Evolutionary conservation across 2,113 vertebrate genomes (phyloP).

Genomic region (Cervus canadensis): DNA sequence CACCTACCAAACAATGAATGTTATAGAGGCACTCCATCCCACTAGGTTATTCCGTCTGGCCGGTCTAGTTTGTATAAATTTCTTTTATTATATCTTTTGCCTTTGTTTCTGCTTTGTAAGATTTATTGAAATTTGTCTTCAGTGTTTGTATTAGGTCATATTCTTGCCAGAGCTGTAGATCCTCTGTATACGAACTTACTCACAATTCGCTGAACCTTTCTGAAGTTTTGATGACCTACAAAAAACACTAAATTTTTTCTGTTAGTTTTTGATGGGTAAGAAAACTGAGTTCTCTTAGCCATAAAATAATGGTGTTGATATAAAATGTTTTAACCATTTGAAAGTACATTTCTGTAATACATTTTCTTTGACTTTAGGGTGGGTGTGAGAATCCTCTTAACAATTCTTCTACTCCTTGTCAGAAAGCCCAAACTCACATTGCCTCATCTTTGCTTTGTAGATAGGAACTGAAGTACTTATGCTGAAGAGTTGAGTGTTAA

Average conservation of each 20-base stretch:
- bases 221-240: constrained; percentile 50
- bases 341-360: neutral
- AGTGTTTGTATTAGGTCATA: constrained; percentile 47
- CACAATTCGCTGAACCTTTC: neutral
- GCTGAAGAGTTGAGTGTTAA: constrained; percentile 2
- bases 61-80: constrained; percentile 43
- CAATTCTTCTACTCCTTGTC: neutral
- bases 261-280: constrained; percentile 25
- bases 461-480: neutral
- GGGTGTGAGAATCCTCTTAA: neutral
- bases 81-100: constrained; percentile 43
- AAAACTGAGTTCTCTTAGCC: neutral
- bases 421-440: neutral
- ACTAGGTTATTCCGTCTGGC: neutral
- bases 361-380: neutral
- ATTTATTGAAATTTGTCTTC: constrained; percentile 63
- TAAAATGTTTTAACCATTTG: constrained; percentile 16
- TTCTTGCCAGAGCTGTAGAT: constrained; percentile 41
- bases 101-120: constrained; percentile 67
- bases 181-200: neutral
- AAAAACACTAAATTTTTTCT: neutral
- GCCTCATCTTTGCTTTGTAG: neutral
- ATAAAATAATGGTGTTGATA: neutral
- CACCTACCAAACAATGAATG: neutral
- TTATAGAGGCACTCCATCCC: neutral